Percentiles rank a stretch among this genome's conserved stretches.
Conservation (phyloP, 2,113 vertebrate genomes). For the Pteronura brasiliensis region DNA sequence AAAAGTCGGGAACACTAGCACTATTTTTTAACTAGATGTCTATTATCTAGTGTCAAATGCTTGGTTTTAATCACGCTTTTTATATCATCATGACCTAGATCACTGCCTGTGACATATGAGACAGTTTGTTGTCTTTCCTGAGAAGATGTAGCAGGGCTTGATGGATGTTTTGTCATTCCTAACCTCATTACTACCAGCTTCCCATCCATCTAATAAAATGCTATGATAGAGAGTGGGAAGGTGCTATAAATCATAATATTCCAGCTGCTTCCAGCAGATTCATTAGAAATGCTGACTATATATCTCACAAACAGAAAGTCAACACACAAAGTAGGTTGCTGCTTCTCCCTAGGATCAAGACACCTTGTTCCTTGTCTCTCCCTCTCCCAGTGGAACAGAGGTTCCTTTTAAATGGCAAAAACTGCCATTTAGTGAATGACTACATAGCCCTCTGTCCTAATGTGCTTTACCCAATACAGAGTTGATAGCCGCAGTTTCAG, state of each 20-base stretch:
- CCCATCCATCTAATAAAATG: constrained; percentile 93
- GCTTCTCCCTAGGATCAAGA: constrained; percentile 64
- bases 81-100: constrained; percentile 89
- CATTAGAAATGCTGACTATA: constrained; percentile 89
- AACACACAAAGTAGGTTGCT: constrained; percentile 81
- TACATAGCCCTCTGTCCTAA: constrained; percentile 47
- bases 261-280: constrained; percentile 85
- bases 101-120: constrained; percentile 86
- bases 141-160: constrained; percentile 87
- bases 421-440: constrained; percentile 69
- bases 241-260: constrained; percentile 91
- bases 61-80: constrained; percentile 89
- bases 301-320: constrained; percentile 85
- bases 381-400: constrained; percentile 33
- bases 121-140: constrained; percentile 87
- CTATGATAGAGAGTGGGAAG: constrained; percentile 88
- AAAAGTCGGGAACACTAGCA: constrained; percentile 83
- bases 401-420: constrained; percentile 75
- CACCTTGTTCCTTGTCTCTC: neutral
- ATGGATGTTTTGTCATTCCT: constrained; percentile 92
- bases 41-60: constrained; percentile 88
- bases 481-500: neutral
- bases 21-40: constrained; percentile 87
- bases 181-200: constrained; percentile 91
- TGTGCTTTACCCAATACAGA: constrained; percentile 59